Base-by-base conservation (phyloP, 2,797 vertebrate species). In the Meriones psammophilus region DNA sequence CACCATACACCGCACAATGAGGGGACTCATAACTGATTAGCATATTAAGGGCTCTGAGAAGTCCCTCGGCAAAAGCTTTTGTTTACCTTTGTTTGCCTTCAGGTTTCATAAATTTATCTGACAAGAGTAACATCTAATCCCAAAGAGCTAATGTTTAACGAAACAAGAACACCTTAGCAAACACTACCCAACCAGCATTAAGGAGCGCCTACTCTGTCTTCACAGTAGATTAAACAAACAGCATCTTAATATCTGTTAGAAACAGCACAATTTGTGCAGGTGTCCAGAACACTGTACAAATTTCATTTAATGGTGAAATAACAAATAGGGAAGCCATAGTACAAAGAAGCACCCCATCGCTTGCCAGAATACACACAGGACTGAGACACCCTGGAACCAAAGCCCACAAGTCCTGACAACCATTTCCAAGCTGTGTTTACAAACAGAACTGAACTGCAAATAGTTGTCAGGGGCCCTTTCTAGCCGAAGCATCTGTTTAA, bases 171-270 rank as follows among this genome's bases (percentile, higher is more conserved):
- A 94, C 88, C 86, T 92, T 81, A 78, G 95, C 93, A 94, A 97
- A 97, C 74, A 93, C 54, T 76, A 73, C 24, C 88, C 66, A 85
- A 66, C 73, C 42, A 94, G 90, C 81, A 18, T 79, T 94, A 96
- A 95, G 83, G 54, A 92, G 88, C 94, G 88, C 79, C 93, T 94
- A 92, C 94, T 95, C 88, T 80, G 93, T 92, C 96, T 96, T 96
- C 96, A 62, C 50, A 85, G 90, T 60, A 81, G 74, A 97, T 97
- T 97, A 97, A 97, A 94, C 84, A 97, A 98, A 97, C 92, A 85
- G 33, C 46, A 33, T 94, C 89, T 93, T 94, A 96, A 92, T 97
- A 92, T 94, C 93, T 92, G 71, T 87, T 93, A 68, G 91, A 96
- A 96, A 97, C 68, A 89, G 94, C 89, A 97, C 91, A 85, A 91